phyloP scores from a whole-genome alignment of 2,113 vertebrate genomes.

The rabbit (Oryctolagus cuniculus) region DNA sequence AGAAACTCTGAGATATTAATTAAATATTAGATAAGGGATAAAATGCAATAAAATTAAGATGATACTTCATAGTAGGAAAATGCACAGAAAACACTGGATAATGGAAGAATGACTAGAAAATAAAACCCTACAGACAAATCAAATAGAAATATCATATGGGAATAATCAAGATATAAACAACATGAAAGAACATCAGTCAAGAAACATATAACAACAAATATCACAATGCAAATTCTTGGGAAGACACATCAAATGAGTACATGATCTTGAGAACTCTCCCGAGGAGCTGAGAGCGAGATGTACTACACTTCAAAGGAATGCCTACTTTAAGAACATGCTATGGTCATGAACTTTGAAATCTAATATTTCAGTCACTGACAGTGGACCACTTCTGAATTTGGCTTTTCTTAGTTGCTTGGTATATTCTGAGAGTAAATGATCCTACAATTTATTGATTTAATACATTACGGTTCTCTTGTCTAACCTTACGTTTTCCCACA shows the following conservation, averaged over 20 bases:
- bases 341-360: background rate
- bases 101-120: background rate
- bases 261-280: background rate
- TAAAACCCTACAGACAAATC: background rate
- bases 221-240: accelerated
- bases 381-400: background rate
- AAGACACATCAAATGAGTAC: no score
- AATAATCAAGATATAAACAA: background rate
- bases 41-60: background rate
- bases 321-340: background rate
- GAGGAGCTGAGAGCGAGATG: background rate
- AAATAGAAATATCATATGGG: background rate
- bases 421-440: slow-evolving; percentile 50
- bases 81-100: background rate
- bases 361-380: background rate
- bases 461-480: background rate
- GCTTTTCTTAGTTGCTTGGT: background rate
- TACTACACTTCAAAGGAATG: no score
- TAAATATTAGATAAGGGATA: background rate
- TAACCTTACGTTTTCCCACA: slow-evolving; percentile 1
- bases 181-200: background rate
- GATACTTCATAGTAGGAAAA: background rate
- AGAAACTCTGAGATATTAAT: background rate
- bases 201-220: background rate
- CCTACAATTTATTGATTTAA: slow-evolving; percentile 35